Evolutionary conservation across 2,888 invertebrate genomes (phyloP), one percentile per base, ranked within the genome.

Genomic region (Autographa gamma): DNA sequence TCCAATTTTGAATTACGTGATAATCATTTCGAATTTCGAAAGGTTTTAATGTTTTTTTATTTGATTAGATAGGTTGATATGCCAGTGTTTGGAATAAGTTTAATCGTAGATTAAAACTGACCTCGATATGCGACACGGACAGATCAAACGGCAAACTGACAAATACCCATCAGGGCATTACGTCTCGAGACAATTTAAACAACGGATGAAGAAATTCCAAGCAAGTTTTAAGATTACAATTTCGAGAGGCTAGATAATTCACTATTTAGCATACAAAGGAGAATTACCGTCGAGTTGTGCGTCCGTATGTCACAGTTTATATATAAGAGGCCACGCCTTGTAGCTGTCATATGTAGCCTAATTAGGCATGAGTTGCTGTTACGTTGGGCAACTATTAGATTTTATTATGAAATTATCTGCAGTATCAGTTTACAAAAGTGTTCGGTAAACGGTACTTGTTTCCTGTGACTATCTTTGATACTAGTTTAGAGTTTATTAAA

Each of bases 231-330:
- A 95, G 95, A 95, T 95, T 95, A 95, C 93, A 94, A 94, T 95
- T 95, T 94, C 91, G 93, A 93, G 90, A 88, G 91, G 93, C 94
- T 95, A 95, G 95, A 95, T 95, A 94, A 95, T 95, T 95, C 93
- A 90, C 90, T 92, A 93, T 94, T 89, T 95, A 93, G 94, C 95
- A 95, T 95, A 95, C 95, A 95, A 95, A 95, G 95, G 94, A 91
- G 93, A 91, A 94, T 94, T 94, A 94, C 94, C 91, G 93, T 91
- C 90, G 86, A 79, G 85, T 86, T 90, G 91, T 92, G 91, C 91
- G 93, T 93, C 89, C 92, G 93, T 93, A 89, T 93, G 93, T 93
- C 93, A 91, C 87, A 86, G 89, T 91, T 89, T 91, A 89, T 90
- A 90, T 91, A 90, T 90, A 90, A 86, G 87, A 85, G 89, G 89